Evolutionary conservation across 2,888 invertebrate species (phyloP).

Genomic region (Hyalella azteca): DNA sequence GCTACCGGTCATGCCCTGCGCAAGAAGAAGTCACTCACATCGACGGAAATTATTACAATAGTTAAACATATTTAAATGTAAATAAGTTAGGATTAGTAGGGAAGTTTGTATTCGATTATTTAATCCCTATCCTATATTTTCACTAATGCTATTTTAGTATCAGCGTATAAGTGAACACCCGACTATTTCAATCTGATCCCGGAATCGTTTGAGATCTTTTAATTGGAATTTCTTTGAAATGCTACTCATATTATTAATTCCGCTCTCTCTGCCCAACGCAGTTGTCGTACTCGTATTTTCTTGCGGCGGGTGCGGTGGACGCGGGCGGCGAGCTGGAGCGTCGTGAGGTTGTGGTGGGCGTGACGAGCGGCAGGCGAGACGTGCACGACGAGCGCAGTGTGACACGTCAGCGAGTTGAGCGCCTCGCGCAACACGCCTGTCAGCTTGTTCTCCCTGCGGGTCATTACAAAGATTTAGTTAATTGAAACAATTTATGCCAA

Average conservation of each 20-base stretch:
- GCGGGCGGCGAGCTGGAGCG: slow-evolving; percentile 91
- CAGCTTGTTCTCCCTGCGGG: slow-evolving; percentile 53
- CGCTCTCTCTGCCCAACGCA: too few species aligned
- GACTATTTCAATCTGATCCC: background rate
- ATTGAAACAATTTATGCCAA: background rate
- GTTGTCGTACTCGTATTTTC: slow-evolving; percentile 74
- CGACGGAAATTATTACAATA: background rate
- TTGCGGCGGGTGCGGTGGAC: slow-evolving; percentile 90
- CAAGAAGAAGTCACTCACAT: background rate
- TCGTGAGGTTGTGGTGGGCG: slow-evolving; percentile 91
- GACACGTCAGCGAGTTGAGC: slow-evolving; percentile 89
- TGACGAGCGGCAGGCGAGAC: slow-evolving; percentile 84
- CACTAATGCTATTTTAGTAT: too few species aligned
- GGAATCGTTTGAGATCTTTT: background rate
- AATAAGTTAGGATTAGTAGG: too few species aligned
- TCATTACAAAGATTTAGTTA: background rate
- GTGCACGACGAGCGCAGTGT: slow-evolving; percentile 95
- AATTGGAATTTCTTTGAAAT: background rate
- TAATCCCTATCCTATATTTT: too few species aligned
- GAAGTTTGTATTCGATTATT: too few species aligned
- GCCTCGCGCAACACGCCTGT: slow-evolving; percentile 77
- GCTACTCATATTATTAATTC: too few species aligned
- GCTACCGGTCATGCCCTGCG: slow-evolving; percentile 51
- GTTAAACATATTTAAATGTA: too few species aligned
- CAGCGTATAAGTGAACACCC: too few species aligned